phyloP scores from a whole-genome alignment of 2,888 invertebrate species.

The Peribatodes rhomboidaria region DNA sequence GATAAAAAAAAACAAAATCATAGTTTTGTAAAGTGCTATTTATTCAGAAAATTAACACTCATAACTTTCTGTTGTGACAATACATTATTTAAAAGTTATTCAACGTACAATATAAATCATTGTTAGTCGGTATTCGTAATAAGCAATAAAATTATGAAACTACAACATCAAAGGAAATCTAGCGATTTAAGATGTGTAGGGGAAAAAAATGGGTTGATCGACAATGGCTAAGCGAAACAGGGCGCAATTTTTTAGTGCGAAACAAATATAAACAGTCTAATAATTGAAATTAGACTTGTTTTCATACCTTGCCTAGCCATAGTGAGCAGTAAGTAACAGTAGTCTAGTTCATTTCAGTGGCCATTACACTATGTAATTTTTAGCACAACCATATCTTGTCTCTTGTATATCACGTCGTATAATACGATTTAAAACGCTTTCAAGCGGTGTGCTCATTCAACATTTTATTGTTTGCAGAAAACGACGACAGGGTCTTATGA shows the following conservation, averaged over 20 bases:
- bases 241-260: neutral
- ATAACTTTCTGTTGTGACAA: slow-evolving; percentile 20
- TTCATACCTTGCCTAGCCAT: no score
- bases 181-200: slow-evolving; percentile 31
- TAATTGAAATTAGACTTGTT: no score
- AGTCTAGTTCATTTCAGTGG: no score
- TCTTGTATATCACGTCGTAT: no score
- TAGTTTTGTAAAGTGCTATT: slow-evolving; percentile 5
- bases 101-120: slow-evolving; percentile 11
- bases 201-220: neutral
- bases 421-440: no score
- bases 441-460: no score
- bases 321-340: no score
- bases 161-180: slow-evolving; percentile 27
- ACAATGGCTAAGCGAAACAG: neutral
- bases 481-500: no score
- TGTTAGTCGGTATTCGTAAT: slow-evolving; percentile 12
- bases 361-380: no score
- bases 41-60: slow-evolving; percentile 24
- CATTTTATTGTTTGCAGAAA: no score
- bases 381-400: no score
- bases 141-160: slow-evolving; percentile 19
- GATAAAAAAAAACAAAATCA: neutral
- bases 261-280: no score
- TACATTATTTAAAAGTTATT: slow-evolving; percentile 2